Base-by-base conservation (phyloP, 2,113 vertebrate genomes). In the Saccopteryx leptura region DNA sequence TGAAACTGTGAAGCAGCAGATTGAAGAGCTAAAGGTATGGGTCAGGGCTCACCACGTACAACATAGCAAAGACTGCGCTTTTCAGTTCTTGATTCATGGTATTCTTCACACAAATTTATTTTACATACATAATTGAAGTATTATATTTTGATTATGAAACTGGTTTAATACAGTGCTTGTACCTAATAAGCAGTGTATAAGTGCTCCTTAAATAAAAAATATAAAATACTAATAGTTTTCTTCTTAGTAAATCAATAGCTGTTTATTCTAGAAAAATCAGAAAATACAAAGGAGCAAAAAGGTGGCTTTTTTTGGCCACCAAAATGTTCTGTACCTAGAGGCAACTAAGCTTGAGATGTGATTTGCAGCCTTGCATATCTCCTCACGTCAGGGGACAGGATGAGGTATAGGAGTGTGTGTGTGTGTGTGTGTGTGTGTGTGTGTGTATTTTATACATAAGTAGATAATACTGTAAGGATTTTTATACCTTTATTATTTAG, bases 1-100 rank as follows among this genome's bases (percentile, higher is more conserved):
- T 97, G 99, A 99, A 98, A 99, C 99, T n/a, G 99, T 99, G 83
- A 99, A 99, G 97, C 99, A 99, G 96, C 99, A 99, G 98, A 99
- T 99, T 14, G 99, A 98, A 63, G 99, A 99, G 87, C 99, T 99
- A 54, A 99, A 99, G 99, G 99, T 99, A 99, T 80, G 95, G 93
- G 46, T 81, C 71, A 83, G 1, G 3, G 12, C 33, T 93, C 3
- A 72, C 23, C 39, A 39, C 39, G 39, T 39, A 39, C 65, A 72
- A 61, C 92, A 93, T 65, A 80, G 60, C n/a, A 54, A 69, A 96
- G 52, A 7, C 8, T 1, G 4, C 12, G 24, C 48, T 46, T 71
- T 96, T 88, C 88, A 61, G 7, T 89, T 88, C 12, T 94, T 89
- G 23, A 26, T 46, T 85, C 68, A n/a, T 14, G 3, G 13, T 4